These are phyloP conservation scores for Coecobrya sp. DNA, from an alignment of 2,888 invertebrate species.

Conservation along the genomic window DNA sequence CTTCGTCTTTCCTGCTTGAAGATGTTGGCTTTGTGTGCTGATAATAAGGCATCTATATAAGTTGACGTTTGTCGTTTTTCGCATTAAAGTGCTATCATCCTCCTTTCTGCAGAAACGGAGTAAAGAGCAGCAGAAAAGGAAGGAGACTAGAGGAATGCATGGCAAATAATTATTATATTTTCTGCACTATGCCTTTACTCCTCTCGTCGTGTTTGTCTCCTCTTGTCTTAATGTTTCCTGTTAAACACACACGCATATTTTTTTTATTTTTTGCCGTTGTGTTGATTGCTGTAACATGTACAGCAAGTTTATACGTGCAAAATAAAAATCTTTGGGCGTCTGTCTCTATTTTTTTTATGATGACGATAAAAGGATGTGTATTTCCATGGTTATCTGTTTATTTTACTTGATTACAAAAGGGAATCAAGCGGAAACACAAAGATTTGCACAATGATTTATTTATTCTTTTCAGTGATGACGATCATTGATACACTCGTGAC, in stretches of 20 bases:
- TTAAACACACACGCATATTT: background rate
- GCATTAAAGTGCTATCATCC: slow-evolving; percentile 21
- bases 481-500: no score
- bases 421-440: no score
- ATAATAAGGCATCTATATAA: background rate
- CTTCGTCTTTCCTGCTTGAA: background rate
- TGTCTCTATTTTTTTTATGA: background rate
- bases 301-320: background rate
- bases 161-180: no score
- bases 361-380: background rate
- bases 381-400: background rate
- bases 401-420: no score
- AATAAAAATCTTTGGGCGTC: background rate
- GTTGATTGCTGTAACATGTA: no score
- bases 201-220: background rate
- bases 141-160: background rate
- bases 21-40: background rate
- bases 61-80: background rate
- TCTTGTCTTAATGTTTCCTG: slow-evolving; percentile 44
- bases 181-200: background rate
- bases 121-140: background rate
- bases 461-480: no score
- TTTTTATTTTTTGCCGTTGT: no score
- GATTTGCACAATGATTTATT: no score
- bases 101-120: slow-evolving; percentile 2